Evolutionary conservation across 2,113 vertebrate genomes (phyloP).

Genomic region (Cephalopterus ornatus): DNA sequence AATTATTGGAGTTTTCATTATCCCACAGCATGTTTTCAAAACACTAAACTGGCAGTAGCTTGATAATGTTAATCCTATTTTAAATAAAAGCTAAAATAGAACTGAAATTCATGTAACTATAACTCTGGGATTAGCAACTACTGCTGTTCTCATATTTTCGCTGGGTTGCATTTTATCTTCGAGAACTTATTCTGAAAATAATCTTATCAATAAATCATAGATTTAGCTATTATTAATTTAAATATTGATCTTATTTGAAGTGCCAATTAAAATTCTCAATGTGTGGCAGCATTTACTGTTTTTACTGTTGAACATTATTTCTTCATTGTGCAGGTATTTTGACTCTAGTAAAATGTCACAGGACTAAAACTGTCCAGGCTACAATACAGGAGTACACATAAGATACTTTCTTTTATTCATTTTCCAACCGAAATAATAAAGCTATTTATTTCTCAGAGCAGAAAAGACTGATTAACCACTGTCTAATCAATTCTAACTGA

Average conservation of each 20-base stretch:
- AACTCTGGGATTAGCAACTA: neutral
- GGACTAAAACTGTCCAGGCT: neutral
- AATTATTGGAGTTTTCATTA: slow-evolving; percentile 48
- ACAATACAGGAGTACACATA: neutral
- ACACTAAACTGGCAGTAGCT: neutral
- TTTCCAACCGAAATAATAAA: neutral
- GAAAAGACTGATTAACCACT: neutral
- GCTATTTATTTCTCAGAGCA: neutral
- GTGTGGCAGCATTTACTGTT: neutral
- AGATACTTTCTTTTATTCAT: neutral
- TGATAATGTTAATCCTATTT: neutral
- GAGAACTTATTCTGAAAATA: neutral
- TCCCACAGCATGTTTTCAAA: neutral
- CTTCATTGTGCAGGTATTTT: neutral
- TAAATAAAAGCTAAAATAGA: neutral
- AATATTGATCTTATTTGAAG: neutral
- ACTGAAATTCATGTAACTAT: neutral
- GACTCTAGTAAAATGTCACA: neutral
- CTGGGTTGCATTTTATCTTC: neutral
- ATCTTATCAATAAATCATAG: neutral
- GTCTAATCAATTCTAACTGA: neutral
- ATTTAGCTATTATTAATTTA: neutral
- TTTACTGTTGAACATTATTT: neutral
- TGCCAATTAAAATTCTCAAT: neutral
- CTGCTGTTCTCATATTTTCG: neutral